Conservation (phyloP, 1,140 invertebrate genomes). For the Acromyrmex echinatior region DNA sequence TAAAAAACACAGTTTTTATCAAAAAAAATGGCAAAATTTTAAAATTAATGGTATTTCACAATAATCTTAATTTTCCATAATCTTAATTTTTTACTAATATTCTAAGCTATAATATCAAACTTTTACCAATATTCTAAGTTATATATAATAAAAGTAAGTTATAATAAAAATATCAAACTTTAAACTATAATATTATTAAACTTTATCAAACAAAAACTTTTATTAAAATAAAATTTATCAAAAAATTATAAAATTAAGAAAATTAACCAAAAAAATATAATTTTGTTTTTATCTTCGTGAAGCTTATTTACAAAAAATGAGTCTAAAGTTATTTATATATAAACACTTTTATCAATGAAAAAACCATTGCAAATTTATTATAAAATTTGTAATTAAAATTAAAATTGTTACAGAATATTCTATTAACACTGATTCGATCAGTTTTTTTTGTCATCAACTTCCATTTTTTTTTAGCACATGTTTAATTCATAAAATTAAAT, state of each 20-base stretch:
- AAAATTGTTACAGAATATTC: not conserved
- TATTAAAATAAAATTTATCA: constrained; percentile 6
- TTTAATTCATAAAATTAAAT: not conserved
- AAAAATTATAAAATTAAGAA: not conserved
- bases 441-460: not conserved
- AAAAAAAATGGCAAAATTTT: not conserved
- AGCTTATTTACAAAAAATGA: not conserved
- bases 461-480: not conserved
- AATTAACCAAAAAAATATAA: not conserved
- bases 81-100: not conserved
- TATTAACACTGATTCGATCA: not conserved
- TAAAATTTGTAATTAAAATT: not conserved
- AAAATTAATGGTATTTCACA: not conserved
- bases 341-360: not conserved
- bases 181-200: not conserved
- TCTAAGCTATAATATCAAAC: not conserved
- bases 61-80: not conserved
- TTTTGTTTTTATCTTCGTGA: not conserved
- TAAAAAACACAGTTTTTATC: not conserved
- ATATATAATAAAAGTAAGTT: too few species aligned
- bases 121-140: too few species aligned
- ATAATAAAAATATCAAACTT: too few species aligned
- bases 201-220: not conserved
- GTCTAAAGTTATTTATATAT: not conserved
- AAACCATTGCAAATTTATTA: not conserved